Conservation (phyloP, 2,113 vertebrate species). For the Gnathonemus echidnorhynchus region DNA sequence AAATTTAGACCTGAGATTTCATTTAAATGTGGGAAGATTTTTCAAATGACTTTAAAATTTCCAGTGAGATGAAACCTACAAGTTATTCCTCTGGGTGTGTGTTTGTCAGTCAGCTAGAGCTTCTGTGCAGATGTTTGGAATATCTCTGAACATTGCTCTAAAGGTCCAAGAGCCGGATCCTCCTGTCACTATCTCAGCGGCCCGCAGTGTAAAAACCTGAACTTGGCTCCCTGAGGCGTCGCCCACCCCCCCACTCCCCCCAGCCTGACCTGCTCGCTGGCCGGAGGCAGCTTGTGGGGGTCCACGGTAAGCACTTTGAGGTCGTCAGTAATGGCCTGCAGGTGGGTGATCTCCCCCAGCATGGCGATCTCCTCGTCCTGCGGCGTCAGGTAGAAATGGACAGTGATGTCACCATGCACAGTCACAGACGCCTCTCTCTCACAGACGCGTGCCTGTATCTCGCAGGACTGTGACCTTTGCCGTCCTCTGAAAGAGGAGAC, state of each 20-base stretch:
- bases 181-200: neutral
- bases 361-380: constrained; percentile 93
- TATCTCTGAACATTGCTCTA: fast-evolving
- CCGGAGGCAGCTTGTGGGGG: constrained; percentile 86
- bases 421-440: neutral
- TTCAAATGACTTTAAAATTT: neutral
- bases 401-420: neutral
- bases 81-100: neutral
- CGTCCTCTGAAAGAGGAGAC: neutral
- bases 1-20: neutral
- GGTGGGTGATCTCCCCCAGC: constrained; percentile 86
- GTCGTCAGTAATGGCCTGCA: constrained; percentile 86
- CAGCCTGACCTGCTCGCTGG: constrained; percentile 78
- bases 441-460: neutral
- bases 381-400: neutral
- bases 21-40: neutral
- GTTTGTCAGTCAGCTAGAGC: neutral
- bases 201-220: neutral
- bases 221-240: neutral
- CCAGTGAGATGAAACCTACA: neutral
- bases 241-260: neutral
- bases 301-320: constrained; percentile 86
- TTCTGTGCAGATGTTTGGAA: neutral
- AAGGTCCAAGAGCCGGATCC: neutral
- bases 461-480: neutral